Conservation (phyloP, 2,797 vertebrate genomes). For the Sitta carolinensis region DNA sequence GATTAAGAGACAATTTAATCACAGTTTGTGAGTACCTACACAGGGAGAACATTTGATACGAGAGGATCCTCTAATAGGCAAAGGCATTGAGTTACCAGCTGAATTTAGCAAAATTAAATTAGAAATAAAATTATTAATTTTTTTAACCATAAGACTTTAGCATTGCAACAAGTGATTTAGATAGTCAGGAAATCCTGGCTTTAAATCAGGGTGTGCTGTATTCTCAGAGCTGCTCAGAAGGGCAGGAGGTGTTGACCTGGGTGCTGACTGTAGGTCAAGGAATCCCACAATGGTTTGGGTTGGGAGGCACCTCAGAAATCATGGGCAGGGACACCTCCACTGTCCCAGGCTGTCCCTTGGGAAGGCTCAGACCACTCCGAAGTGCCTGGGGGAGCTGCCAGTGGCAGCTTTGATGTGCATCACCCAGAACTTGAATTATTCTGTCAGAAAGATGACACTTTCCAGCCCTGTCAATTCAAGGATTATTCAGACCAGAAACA, state of each 20-base stretch:
- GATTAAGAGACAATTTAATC: slow-evolving; percentile 42
- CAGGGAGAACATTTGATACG: neutral
- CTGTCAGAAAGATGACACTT: neutral
- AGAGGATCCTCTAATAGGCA: neutral
- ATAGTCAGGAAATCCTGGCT: neutral
- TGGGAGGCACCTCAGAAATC: neutral
- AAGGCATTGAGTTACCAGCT: neutral
- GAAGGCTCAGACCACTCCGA: neutral
- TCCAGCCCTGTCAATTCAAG: neutral
- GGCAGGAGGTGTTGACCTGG: neutral
- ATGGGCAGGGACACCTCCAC: neutral
- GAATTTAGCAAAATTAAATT: neutral
- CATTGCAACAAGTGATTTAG: neutral
- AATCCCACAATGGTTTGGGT: neutral
- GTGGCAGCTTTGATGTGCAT: neutral
- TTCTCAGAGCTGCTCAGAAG: neutral
- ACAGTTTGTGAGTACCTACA: neutral
- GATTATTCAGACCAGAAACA: neutral
- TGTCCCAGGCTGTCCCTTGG: neutral
- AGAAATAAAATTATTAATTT: neutral
- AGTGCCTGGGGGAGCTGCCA: neutral
- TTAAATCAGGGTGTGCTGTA: neutral
- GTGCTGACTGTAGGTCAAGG: neutral
- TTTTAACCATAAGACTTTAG: neutral
- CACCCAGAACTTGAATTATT: neutral